Conservation (phyloP, 1,140 invertebrate species). For the Caenorhabditis brenneri region DNA sequence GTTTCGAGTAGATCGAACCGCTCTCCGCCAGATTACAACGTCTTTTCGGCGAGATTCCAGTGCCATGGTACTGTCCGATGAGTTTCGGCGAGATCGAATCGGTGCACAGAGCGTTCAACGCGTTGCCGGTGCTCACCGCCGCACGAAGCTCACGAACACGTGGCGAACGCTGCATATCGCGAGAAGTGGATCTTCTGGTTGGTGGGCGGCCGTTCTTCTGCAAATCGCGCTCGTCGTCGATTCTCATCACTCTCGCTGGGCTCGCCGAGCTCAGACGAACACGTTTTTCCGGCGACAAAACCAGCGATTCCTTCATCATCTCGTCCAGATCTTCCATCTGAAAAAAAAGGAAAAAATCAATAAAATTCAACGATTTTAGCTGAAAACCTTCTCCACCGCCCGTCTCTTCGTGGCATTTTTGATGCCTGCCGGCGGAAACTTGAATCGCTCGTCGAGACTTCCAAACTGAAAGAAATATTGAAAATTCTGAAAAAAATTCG, state of each 20-base stretch:
- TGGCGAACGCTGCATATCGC: neutral
- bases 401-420: neutral
- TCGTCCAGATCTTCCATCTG: neutral
- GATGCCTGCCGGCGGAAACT: neutral
- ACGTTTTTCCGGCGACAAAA: neutral
- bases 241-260: neutral
- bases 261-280: neutral
- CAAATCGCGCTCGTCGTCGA: neutral
- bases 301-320: neutral
- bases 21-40: neutral
- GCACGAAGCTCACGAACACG: neutral
- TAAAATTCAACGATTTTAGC: neutral
- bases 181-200: neutral
- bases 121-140: neutral
- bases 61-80: neutral
- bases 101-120: neutral
- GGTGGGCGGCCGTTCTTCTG: neutral
- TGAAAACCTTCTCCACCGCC: neutral
- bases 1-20: neutral
- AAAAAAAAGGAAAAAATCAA: neutral
- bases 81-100: slow-evolving; percentile 23
- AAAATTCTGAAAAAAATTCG: neutral
- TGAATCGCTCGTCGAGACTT: neutral
- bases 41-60: neutral
- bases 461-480: neutral